Percentiles rank a stretch among this genome's conserved stretches.
Evolutionary conservation across 2,888 invertebrate species (phyloP).

Genomic region (Brachyopa scutellaris): DNA sequence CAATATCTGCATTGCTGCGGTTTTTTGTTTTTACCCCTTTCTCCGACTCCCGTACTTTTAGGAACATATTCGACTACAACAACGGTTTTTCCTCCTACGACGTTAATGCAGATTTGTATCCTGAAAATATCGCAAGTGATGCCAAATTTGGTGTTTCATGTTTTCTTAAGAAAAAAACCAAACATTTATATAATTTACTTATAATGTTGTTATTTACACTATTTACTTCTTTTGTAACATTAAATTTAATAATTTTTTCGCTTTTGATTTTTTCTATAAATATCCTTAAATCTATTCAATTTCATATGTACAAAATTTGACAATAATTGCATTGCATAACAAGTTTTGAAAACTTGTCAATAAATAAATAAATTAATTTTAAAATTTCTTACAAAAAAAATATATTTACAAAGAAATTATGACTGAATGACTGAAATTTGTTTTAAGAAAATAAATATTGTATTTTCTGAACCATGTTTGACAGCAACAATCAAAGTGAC

Average conservation of each 20-base stretch:
- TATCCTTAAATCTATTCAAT: conserved; percentile 40
- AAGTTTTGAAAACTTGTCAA: conserved; percentile 45
- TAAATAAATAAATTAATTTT: conserved; percentile 34
- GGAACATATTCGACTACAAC: too few species aligned
- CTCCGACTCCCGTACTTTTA: too few species aligned
- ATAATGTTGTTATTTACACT: conserved; percentile 46
- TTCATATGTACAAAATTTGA: conserved; percentile 52
- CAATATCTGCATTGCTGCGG: too few species aligned
- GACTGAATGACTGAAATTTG: background rate
- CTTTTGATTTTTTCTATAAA: conserved; percentile 33
- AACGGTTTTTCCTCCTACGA: too few species aligned
- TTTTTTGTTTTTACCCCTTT: too few species aligned
- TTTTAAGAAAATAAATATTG: background rate
- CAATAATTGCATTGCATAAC: conserved; percentile 40
- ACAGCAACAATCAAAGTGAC: conserved; percentile 7
- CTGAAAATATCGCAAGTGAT: too few species aligned
- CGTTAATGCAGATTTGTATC: too few species aligned
- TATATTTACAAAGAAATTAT: conserved; percentile 21
- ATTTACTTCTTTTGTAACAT: conserved; percentile 24
- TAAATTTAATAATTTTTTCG: conserved; percentile 26
- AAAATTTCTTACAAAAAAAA: background rate
- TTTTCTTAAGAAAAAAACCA: conserved; percentile 28
- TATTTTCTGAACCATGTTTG: background rate
- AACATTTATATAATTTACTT: conserved; percentile 35
- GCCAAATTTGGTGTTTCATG: too few species aligned